Evolutionary conservation across 2,888 invertebrate genomes (phyloP), one percentile per base, ranked within the genome.

Genomic region (Polydrusus cervinus): DNA sequence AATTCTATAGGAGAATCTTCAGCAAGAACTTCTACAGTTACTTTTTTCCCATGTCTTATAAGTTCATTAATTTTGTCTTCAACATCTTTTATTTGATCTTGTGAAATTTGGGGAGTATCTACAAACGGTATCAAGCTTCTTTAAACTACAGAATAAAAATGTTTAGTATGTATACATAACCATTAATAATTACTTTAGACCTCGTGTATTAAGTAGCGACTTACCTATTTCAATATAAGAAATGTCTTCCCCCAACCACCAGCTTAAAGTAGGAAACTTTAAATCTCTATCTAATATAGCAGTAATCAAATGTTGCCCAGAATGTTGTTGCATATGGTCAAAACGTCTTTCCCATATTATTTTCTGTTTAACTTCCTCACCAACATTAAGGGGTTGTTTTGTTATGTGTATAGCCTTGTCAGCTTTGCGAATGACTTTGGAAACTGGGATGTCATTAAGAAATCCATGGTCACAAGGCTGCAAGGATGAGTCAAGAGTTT

Each of bases 251-350:
- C 95, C 96, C 0, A 95, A 88, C 92, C 94, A 95, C 95, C 95
- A 95, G 1, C 95, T 94, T 0, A 93, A 92, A 6, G 96, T 96
- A 0, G 89, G 86, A 74, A 91, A 90, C 11, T 90, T 90, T 86
- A 90, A 92, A 81, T 93, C 90, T 20, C 89, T 88, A 80, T 95
- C 93, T 43, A 95, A 89, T 61, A 96, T 86, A 0, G 95, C 95
- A 11, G 95, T 93, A 20, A 97, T 90, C 34, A 97, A 89, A 87
- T 97, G 96, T 84, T 96, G 96, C 0, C 94, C 94, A 82, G 96
- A 94, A 88, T 97, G 96, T 83, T 96, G 96, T 84, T 96, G 96
- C 96, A 96, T 97, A 83, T 96, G 95, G 85, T 96, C 96, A 84
- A 94, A 92, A 65, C 96, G 88, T 74, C 95, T 89, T 0, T 89